These are phyloP conservation scores for Anthoscopus minutus DNA, from an alignment of 2,113 vertebrate species.

Conservation along the genomic window DNA sequence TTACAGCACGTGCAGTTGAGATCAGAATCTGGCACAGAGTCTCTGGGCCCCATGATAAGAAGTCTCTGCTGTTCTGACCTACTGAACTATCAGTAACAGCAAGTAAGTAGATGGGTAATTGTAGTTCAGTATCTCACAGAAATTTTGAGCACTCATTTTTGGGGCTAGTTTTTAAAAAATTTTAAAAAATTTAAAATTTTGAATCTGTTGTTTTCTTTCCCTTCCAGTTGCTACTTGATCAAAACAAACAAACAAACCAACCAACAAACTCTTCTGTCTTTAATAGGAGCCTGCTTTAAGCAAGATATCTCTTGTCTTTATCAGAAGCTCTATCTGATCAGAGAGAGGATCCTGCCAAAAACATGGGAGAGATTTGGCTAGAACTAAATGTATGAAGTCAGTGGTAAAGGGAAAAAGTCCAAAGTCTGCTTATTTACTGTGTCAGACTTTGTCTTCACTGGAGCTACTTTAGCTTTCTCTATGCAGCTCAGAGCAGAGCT, in stretches of 20 bases:
- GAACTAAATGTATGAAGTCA: not conserved
- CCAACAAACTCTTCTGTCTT: not conserved
- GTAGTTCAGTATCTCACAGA: not conserved
- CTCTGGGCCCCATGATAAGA: not conserved
- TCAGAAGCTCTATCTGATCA: not conserved
- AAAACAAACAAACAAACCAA: not conserved
- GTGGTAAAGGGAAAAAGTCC: not conserved
- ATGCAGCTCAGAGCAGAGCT: not conserved
- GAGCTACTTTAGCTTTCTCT: not conserved
- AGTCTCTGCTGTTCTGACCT: not conserved
- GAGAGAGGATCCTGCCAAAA: not conserved
- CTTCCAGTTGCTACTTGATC: not conserved
- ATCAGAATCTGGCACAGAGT: constrained; percentile 18
- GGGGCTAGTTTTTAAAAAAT: not conserved
- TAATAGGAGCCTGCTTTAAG: not conserved
- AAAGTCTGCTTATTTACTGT: not conserved
- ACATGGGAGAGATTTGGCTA: not conserved
- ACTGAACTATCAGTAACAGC: not conserved
- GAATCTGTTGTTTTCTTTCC: not conserved
- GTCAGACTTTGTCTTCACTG: not conserved
- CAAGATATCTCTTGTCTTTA: not conserved
- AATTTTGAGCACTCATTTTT: not conserved
- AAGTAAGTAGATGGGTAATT: not conserved
- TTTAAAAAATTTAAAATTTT: not conserved
- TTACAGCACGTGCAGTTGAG: not conserved